A percentile compares a stretch with the other conserved stretches of the same genome.
Evolutionary conservation across 2,113 vertebrate species (phyloP).

Genomic region (Percopsis transmontana): DNA sequence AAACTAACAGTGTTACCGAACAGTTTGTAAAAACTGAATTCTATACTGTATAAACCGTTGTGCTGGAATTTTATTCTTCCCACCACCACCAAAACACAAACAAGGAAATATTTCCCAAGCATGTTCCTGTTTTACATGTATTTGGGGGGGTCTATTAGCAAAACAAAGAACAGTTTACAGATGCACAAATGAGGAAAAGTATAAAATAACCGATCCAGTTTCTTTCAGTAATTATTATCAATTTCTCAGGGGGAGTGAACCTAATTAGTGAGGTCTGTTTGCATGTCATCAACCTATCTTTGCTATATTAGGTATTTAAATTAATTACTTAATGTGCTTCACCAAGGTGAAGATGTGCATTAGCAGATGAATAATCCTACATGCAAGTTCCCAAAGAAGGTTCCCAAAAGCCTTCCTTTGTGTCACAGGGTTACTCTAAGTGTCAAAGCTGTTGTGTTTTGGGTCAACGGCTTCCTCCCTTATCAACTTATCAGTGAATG

Average conservation of each 20-base stretch:
- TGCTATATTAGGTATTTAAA: conserved; percentile 10
- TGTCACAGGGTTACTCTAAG: conserved; percentile 7
- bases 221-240: conserved; percentile 5
- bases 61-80: neutral
- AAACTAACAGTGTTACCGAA: neutral
- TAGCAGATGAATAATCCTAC: neutral
- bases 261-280: conserved; percentile 14
- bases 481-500: conserved; percentile 29
- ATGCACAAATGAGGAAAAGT: too few relatives aligned
- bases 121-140: neutral
- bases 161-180: too few relatives aligned
- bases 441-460: conserved; percentile 19
- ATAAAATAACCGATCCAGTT: neutral
- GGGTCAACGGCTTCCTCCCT: conserved; percentile 25
- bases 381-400: neutral
- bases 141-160: neutral
- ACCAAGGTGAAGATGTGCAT: conserved; percentile 1
- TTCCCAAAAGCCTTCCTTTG: conserved; percentile 2
- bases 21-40: neutral
- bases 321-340: conserved; percentile 1
- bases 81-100: neutral
- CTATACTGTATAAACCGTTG: neutral
- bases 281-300: neutral
- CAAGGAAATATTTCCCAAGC: neutral
- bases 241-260: conserved; percentile 10